These are phyloP conservation scores for Papilio xuthus DNA, from an alignment of 1,140 invertebrate genomes.

Conservation along the genomic window DNA sequence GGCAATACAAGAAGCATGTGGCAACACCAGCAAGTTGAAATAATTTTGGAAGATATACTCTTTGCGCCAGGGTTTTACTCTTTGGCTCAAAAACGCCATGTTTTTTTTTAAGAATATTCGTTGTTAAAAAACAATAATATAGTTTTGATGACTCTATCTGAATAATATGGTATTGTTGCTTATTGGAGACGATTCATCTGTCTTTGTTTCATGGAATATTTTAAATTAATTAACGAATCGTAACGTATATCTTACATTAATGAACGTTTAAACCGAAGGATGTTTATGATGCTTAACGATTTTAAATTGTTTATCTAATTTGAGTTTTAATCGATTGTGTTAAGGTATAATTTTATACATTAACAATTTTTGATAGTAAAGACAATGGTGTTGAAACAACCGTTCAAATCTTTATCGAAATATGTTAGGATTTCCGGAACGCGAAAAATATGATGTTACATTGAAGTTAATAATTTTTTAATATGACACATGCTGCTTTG, in stretches of 20 bases:
- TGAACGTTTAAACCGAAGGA: neutral
- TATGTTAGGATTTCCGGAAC: slow-evolving; percentile 19
- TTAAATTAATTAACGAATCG: neutral
- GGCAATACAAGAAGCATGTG: too few relatives aligned
- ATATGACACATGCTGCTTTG: neutral
- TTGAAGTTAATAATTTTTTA: neutral
- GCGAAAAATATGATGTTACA: neutral
- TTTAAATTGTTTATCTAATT: neutral
- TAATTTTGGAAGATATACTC: too few relatives aligned
- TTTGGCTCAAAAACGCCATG: too few relatives aligned
- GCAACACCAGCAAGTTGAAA: too few relatives aligned
- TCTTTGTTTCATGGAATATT: neutral
- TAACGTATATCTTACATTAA: neutral
- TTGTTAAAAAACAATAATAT: too few relatives aligned
- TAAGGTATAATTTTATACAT: neutral
- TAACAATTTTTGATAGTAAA: neutral
- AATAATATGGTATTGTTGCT: neutral
- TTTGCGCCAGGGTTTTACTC: too few relatives aligned
- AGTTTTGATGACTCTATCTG: too few relatives aligned
- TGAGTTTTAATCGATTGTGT: neutral
- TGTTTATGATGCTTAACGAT: neutral
- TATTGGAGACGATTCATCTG: too few relatives aligned
- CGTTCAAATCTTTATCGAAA: slow-evolving; percentile 8
- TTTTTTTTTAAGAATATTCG: too few relatives aligned
- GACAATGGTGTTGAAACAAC: slow-evolving; percentile 7